These are phyloP conservation scores for Triplophysa tibetana DNA, from an alignment of 2,113 vertebrate species.

Conservation along the genomic window DNA sequence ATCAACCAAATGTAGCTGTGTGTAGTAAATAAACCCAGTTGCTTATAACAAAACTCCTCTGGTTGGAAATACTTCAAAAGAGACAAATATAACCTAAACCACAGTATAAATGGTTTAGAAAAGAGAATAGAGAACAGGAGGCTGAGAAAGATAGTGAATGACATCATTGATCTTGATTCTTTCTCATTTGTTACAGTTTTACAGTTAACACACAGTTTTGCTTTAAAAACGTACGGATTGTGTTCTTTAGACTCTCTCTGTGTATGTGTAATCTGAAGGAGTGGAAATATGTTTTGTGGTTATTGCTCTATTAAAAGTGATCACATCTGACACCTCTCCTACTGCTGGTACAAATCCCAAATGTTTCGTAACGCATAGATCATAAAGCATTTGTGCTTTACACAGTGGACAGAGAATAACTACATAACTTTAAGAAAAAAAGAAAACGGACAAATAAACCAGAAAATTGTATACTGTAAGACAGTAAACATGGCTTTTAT, in stretches of 20 bases:
- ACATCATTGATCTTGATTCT: slow-evolving; percentile 37
- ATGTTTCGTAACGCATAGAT: slow-evolving; percentile 2
- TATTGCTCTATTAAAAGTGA: neutral
- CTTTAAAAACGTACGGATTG: neutral
- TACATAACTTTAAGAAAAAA: neutral
- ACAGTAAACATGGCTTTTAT: neutral
- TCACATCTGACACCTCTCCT: neutral
- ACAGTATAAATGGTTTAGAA: slow-evolving; percentile 36
- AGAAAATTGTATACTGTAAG: slow-evolving; percentile 3
- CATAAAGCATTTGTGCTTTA: slow-evolving; percentile 43
- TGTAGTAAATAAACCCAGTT: neutral
- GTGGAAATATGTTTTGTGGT: slow-evolving; percentile 1
- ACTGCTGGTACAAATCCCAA: slow-evolving; percentile 29
- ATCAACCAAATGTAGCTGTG: slow-evolving; percentile 2
- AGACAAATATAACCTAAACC: slow-evolving; percentile 10
- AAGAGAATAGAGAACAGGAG: slow-evolving; percentile 1
- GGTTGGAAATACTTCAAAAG: slow-evolving; percentile 12
- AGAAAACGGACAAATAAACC: neutral
- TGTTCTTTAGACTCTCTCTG: neutral
- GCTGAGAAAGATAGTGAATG: slow-evolving; percentile 23
- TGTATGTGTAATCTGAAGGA: neutral
- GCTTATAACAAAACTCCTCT: neutral
- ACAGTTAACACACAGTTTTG: slow-evolving; percentile 20
- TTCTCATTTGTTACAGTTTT: slow-evolving; percentile 41
- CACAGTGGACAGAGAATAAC: neutral